Evolutionary conservation across 1,140 invertebrate genomes (phyloP), one percentile per base, ranked within the genome.

Genomic region (Meloidogyne exigua): DNA sequence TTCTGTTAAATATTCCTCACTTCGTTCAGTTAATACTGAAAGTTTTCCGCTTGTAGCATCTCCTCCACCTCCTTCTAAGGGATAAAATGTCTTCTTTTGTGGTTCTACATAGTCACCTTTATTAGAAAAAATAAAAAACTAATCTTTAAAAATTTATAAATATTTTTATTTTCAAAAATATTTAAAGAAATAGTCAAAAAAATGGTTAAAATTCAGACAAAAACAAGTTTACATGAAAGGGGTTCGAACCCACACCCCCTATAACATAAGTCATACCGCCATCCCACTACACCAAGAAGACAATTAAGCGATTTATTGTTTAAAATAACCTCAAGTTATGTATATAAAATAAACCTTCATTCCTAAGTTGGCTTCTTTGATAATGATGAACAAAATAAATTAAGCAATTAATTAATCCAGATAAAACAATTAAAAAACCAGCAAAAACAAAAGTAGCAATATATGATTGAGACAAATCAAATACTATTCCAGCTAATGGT

Each of bases 401-500:
- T 12, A 75, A 36, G 63, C 72, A 82, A 68, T 83, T 84, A 42
- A 88, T 77, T 11, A 88, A 67, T 26, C 85, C 85, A 23, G 87
- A 72, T 10, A 85, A 57, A 62, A 87, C 32, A 62, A 87, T 84
- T 9, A 87, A 70, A 23, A 67, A 12, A 25, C 85, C 85, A 13
- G 85, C 83, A 42, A 83, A 86, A 28, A 79, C 62, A 76, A 87
- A 87, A 4, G 85, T 75, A 25, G 85, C 81, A 63, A 79, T 76
- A 72, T 88, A 87, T 28, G 84, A 86, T 36, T 82, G 26, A n/a
- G 85, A 88, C 18, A 83, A 65, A 69, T 86, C 85, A 68, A 85
- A 87, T 5, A 88, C 85, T 18, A 85, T 76, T 44, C 84, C 91
- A 76, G 91, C 91, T 21, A 91, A 80, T 11, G 91, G 91, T 9